Evolutionary conservation across 2,113 vertebrate species (phyloP).

Genomic region (Chauna torquata): DNA sequence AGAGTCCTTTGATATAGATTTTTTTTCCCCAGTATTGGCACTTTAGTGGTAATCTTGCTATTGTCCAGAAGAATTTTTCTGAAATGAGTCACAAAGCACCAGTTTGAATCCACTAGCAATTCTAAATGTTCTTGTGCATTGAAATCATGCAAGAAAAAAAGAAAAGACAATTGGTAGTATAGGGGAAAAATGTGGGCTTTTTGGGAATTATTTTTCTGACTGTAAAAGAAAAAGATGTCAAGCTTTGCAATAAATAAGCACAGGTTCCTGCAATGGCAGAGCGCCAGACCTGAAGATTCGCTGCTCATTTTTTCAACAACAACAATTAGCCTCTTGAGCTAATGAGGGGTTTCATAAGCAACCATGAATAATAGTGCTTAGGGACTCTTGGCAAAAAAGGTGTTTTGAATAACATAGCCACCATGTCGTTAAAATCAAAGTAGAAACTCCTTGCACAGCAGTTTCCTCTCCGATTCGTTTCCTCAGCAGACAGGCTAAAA

Average conservation of each 20-base stretch:
- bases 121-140: rapidly evolving
- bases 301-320: background rate
- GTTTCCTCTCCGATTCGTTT: rapidly evolving
- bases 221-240: rapidly evolving
- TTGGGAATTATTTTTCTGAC: background rate
- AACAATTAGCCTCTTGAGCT: constrained; percentile 44
- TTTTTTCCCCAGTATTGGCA: rapidly evolving
- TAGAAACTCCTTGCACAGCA: rapidly evolving
- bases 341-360: constrained; percentile 52
- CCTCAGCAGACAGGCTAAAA: background rate
- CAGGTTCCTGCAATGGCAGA: constrained; percentile 18
- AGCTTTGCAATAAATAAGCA: background rate
- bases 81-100: background rate
- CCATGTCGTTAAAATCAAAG: no score
- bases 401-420: background rate
- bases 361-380: background rate
- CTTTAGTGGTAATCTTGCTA: background rate
- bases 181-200: background rate
- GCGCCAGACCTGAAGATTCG: constrained; percentile 17
- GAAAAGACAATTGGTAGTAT: rapidly evolving
- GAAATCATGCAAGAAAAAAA: background rate
- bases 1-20: rapidly evolving
- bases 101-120: background rate
- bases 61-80: background rate
- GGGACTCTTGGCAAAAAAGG: background rate